Conservation (phyloP, 2,888 invertebrate species). For the Drosophila kanekoi region DNA sequence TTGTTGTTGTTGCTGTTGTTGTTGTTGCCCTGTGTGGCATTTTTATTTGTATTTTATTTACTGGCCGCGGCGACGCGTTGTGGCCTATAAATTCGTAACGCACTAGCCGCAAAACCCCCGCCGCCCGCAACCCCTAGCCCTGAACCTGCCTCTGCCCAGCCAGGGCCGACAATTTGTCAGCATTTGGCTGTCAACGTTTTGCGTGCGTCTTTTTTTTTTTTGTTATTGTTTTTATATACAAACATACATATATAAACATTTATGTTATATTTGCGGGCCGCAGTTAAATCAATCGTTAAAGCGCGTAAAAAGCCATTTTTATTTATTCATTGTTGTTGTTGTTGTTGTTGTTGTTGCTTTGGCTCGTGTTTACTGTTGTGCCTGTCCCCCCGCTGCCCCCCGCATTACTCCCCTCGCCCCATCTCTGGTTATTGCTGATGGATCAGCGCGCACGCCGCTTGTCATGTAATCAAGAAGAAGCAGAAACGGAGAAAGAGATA, state of each 20-base stretch:
- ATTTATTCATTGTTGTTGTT: conserved; percentile 40
- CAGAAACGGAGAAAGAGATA: conserved; percentile 34
- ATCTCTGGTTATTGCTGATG: conserved; percentile 43
- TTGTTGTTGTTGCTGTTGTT: too few species aligned
- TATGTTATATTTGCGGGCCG: conserved; percentile 51
- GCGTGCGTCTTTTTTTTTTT: conserved; percentile 26
- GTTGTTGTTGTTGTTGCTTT: conserved; percentile 40
- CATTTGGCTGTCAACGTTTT: conserved; percentile 55
- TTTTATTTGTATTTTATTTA: conserved; percentile 80
- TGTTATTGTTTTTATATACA: conserved; percentile 20
- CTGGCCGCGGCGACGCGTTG: conserved; percentile 42
- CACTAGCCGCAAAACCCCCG: conserved; percentile 48
- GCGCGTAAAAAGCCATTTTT: conserved; percentile 56
- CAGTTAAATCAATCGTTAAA: conserved; percentile 79
- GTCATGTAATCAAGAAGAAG: conserved; percentile 67
- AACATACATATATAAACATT: conserved; percentile 22
- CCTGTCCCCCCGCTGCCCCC: conserved; percentile 45
- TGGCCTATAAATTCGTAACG: conserved; percentile 70
- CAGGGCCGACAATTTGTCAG: conserved; percentile 61
- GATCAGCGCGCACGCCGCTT: conserved; percentile 75
- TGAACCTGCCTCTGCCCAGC: not conserved
- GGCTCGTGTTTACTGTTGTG: conserved; percentile 70
- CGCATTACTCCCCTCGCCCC: not conserved
- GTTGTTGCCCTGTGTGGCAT: conserved; percentile 62
- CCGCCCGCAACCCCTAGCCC: not conserved